Base-by-base conservation (phyloP, 1,140 invertebrate genomes). In the Hycleus phaleratus region DNA sequence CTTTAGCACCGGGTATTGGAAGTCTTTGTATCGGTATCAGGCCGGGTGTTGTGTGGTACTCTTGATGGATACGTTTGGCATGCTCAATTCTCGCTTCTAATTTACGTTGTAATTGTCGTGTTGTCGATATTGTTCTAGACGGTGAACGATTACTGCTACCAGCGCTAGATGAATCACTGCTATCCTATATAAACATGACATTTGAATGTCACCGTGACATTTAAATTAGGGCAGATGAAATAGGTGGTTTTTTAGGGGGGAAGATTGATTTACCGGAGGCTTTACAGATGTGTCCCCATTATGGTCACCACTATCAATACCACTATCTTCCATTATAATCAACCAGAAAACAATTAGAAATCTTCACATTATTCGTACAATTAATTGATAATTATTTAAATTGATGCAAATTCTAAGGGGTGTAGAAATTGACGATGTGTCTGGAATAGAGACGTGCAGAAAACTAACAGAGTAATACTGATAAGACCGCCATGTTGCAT, bases 231-330 rank as follows among this genome's bases (percentile, higher is more conserved):
- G 18, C 2, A 11, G 56, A 18, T 38, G 46, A 26, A 61, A 57
- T 18, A 18, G 18, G 18, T 18, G 18, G 18, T 18, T 18, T 18
- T 18, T 18, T 18, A 0, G 18, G 18, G 18, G 18, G 18, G 2
- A 18, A 18, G 18, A 18, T 18, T 18, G 18, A 62, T 52, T 18
- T 64, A 62, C 63, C 26, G 46, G 58, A 8, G 65, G 61, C 55
- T 68, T 68, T 50, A 49, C 55, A 43, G 32, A 47, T 11, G 53
- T 46, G 60, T 71, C 68, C 67, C 68, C 75, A 74, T 67, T 81
- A 40, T 76, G 73, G 71, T 83, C 81, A 61, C 81, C 81, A 69
- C 81, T 82, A 56, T 84, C 82, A 61, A 84, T 83, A 18, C 82
- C 81, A 68, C 82, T 84, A 70, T 84, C 82, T 73, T 84, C 82